These are phyloP conservation scores for Dromius quadrimaculatus DNA, from an alignment of 2,888 invertebrate genomes.

Conservation along the genomic window DNA sequence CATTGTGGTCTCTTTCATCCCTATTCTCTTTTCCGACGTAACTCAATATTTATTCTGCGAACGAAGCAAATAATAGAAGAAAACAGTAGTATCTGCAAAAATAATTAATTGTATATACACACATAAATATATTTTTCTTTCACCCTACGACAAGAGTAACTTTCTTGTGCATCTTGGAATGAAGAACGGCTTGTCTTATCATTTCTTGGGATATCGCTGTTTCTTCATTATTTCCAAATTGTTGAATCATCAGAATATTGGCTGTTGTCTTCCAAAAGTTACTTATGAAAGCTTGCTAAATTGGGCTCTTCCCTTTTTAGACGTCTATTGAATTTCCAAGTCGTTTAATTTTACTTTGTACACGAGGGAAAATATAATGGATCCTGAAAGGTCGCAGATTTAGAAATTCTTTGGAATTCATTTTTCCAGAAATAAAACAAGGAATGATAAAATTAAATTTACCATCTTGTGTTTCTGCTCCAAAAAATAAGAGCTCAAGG, in stretches of 20 bases:
- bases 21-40: neutral
- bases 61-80: too few species aligned
- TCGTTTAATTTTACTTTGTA: conserved; percentile 6
- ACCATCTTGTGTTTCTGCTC: neutral
- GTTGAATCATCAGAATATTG: too few species aligned
- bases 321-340: conserved; percentile 39
- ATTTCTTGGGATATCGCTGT: too few species aligned
- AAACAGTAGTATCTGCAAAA: too few species aligned
- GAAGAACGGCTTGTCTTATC: too few species aligned
- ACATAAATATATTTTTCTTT: too few species aligned
- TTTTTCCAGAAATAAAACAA: neutral
- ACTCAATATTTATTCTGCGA: too few species aligned
- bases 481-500: neutral
- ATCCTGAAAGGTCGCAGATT: conserved; percentile 16
- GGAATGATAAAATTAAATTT: conserved; percentile 4
- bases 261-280: too few species aligned
- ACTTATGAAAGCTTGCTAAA: conserved; percentile 2
- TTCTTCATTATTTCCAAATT: too few species aligned
- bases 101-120: too few species aligned
- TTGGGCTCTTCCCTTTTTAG: conserved; percentile 13
- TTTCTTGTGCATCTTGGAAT: too few species aligned
- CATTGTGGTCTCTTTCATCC: neutral
- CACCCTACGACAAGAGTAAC: too few species aligned
- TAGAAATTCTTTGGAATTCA: neutral
- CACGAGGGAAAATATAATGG: conserved; percentile 12